phyloP scores from a whole-genome alignment of 1,140 invertebrate species.

The Periplaneta americana region DNA sequence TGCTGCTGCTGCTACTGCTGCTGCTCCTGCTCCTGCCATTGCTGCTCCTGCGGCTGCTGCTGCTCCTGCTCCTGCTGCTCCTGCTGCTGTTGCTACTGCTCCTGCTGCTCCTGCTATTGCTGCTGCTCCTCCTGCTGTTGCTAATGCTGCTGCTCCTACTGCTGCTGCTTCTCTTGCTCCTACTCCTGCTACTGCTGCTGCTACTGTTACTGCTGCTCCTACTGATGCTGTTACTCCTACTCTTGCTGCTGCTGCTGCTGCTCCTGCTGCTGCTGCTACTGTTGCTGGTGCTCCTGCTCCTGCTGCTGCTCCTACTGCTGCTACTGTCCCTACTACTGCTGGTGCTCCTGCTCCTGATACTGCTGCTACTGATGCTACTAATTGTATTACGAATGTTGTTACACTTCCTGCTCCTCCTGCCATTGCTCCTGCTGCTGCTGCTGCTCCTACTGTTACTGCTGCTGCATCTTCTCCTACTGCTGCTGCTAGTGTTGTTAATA shows the following conservation, averaged over 20 bases:
- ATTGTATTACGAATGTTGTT: neutral
- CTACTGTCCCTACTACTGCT: too few relatives aligned
- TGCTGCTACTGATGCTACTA: too few relatives aligned
- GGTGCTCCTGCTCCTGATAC: too few relatives aligned
- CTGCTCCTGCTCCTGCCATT: neutral
- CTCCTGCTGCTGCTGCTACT: neutral
- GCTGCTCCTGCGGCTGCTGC: neutral
- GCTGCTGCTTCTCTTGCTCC: too few relatives aligned
- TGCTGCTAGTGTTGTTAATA: neutral
- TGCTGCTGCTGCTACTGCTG: neutral
- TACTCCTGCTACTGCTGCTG: neutral
- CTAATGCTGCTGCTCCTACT: neutral
- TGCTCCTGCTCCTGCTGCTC: neutral
- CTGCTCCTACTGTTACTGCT: neutral
- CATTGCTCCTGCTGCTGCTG: neutral
- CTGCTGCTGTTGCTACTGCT: neutral
- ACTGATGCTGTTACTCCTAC: too few relatives aligned
- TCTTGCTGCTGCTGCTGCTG: neutral
- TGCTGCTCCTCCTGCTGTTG: neutral
- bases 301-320: too few relatives aligned
- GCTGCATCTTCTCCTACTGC: neutral
- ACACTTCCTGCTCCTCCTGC: neutral
- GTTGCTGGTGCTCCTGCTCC: neutral
- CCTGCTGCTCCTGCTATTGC: neutral
- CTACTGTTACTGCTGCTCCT: too few relatives aligned